Evolutionary conservation across 2,888 invertebrate genomes (phyloP).

Genomic region (Tupiocoris notatus): DNA sequence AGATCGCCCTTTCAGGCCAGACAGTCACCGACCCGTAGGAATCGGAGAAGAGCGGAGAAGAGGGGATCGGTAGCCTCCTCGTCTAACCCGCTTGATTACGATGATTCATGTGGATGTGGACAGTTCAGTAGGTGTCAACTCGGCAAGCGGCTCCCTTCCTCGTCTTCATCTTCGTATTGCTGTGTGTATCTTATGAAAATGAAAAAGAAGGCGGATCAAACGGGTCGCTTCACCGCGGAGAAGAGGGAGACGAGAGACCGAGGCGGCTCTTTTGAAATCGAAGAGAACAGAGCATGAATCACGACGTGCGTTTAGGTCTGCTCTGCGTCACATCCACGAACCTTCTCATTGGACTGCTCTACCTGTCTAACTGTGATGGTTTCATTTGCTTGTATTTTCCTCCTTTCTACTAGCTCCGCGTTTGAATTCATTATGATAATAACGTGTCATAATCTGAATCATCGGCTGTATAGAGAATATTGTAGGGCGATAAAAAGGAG

Average conservation of each 20-base stretch:
- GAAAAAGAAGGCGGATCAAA: neutral
- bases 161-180: neutral
- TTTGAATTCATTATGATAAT: neutral
- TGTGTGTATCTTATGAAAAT: neutral
- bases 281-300: neutral
- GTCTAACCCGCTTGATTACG: conserved; percentile 18
- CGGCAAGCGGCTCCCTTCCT: neutral
- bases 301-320: neutral
- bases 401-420: neutral
- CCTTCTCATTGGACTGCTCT: neutral
- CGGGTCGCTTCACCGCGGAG: neutral
- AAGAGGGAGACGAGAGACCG: neutral
- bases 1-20: neutral
- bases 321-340: neutral
- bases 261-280: neutral
- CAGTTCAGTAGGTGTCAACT: conserved; percentile 37
- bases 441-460: neutral
- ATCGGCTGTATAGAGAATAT: neutral
- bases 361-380: neutral
- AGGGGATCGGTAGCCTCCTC: neutral
- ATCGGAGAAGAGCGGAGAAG: neutral
- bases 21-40: neutral
- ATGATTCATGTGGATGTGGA: conserved; percentile 37
- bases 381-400: neutral
- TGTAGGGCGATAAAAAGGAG: too few species aligned